Evolutionary conservation across 2,113 vertebrate genomes (phyloP).

Genomic region (Saccopteryx bilineata): DNA sequence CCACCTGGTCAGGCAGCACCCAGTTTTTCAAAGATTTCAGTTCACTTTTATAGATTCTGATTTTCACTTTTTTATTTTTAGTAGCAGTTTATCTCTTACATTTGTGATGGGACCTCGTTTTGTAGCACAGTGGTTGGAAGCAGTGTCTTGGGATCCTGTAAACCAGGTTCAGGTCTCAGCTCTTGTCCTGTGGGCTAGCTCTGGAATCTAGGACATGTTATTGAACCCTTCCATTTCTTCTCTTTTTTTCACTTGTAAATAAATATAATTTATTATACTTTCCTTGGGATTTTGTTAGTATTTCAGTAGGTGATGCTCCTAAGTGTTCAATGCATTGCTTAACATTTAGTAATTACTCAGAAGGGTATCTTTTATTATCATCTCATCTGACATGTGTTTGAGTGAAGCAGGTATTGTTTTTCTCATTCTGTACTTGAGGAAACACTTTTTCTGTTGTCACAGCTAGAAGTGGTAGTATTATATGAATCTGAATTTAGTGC

Average conservation of each 20-base stretch:
- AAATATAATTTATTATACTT: background rate
- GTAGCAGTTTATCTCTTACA: background rate
- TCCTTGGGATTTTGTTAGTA: constrained; percentile 3
- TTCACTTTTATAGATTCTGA: background rate
- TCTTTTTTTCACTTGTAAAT: background rate
- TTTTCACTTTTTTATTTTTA: constrained; percentile 51
- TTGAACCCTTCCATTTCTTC: background rate
- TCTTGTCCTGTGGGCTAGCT: background rate
- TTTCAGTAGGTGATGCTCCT: background rate
- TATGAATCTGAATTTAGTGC: background rate
- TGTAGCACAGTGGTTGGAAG: background rate
- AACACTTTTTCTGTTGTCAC: background rate
- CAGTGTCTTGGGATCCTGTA: background rate
- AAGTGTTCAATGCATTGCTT: background rate
- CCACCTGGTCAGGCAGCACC: background rate
- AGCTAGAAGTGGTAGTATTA: background rate
- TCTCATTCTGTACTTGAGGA: background rate
- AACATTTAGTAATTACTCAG: background rate
- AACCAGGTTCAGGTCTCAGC: background rate
- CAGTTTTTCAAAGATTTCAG: constrained; percentile 12
- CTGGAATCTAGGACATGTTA: background rate
- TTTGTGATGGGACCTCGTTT: background rate
- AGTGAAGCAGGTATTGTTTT: background rate
- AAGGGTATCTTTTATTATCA: background rate
- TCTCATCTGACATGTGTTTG: background rate